A percentile compares a stretch with the other conserved stretches of the same genome.
phyloP scores from a whole-genome alignment of 2,888 invertebrate genomes.

The Drosophila subquinaria region DNA sequence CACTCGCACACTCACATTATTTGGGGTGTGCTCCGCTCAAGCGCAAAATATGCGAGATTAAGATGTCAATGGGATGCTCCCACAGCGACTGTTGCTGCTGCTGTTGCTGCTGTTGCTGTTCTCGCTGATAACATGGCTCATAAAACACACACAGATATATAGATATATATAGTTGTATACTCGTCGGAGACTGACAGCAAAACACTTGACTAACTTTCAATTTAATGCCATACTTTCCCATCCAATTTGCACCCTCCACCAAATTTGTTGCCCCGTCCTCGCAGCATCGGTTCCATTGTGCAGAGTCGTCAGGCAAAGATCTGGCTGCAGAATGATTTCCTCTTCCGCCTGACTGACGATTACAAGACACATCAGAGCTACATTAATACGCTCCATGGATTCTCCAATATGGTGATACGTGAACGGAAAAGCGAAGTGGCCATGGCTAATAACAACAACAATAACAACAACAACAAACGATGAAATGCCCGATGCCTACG shows the following conservation, averaged over 20 bases:
- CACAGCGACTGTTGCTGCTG: conserved; percentile 40
- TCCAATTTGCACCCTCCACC: conserved; percentile 28
- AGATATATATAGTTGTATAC: not conserved
- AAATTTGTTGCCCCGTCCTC: not conserved
- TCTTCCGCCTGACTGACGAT: conserved; percentile 87
- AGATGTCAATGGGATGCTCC: conserved; percentile 80
- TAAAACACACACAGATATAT: conserved; percentile 58
- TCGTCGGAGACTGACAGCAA: conserved; percentile 26
- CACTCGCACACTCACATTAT: conserved; percentile 9
- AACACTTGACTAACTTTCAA: conserved; percentile 80
- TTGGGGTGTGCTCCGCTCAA: conserved; percentile 59
- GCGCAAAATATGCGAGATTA: conserved; percentile 83
- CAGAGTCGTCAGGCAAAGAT: conserved; percentile 87
- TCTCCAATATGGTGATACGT: conserved; percentile 86
- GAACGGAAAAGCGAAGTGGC: conserved; percentile 85
- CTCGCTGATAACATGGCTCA: conserved; percentile 67
- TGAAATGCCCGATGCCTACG: conserved; percentile 75
- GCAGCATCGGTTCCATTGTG: conserved; percentile 87
- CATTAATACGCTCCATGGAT: conserved; percentile 86
- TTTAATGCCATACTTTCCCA: conserved; percentile 74
- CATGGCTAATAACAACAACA: conserved; percentile 75
- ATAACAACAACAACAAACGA: conserved; percentile 77
- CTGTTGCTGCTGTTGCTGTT: conserved; percentile 44
- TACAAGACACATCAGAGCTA: conserved; percentile 87
- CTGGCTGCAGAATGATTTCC: conserved; percentile 88